Base-by-base conservation (phyloP, 2,113 vertebrate genomes). In the Cebidichthys violaceus region DNA sequence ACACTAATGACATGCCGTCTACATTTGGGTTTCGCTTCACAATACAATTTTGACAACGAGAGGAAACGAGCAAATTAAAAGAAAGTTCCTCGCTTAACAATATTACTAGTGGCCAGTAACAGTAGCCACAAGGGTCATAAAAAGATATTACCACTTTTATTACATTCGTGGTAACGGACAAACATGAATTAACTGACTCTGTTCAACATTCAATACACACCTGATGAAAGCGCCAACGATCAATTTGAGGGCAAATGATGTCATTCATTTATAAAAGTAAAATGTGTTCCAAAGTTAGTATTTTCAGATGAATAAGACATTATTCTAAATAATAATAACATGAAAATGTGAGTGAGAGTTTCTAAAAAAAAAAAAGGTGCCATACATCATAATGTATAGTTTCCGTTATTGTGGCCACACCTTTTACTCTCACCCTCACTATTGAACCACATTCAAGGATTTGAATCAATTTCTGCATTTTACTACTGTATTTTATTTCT, bases 1-100 rank as follows among this genome's bases (percentile, higher is more conserved):
- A 37, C n/a, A 15, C 60, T 83, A 81, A 83, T 82, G 68, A 83
- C 74, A 68, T 41, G 69, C 77, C 84, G 75, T 50, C 70, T 74
- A 77, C 75, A 54, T 90, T 77, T 71, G 52, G 77, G 81, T 71
- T 13, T 15, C 47, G 66, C 22, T 62, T 74, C 24, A 71, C 74
- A 75, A 60, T 37, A 52, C 55, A 24, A n/a, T 29, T 50, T 24
- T 0, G n/a, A 62, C 18, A 45, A 54, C 2, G 0, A 72, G 33
- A 74, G 66, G 73, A 70, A 81, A 52, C 37, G 20, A 0, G 45
- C 22, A n/a, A 27, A 45, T 52, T 62, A 37, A 75, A 79, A 75
- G 10, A 47, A 24, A 70, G 13, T 1, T 13, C 13, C 3, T 9
- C 13, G 1, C 15, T 47, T 43, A 4, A 55, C 33, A 70, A 39